Evolutionary conservation across 35 echinoderm and acorn worm genomes (phyloP).

Genomic region (Heliocidaris tuberculata): DNA sequence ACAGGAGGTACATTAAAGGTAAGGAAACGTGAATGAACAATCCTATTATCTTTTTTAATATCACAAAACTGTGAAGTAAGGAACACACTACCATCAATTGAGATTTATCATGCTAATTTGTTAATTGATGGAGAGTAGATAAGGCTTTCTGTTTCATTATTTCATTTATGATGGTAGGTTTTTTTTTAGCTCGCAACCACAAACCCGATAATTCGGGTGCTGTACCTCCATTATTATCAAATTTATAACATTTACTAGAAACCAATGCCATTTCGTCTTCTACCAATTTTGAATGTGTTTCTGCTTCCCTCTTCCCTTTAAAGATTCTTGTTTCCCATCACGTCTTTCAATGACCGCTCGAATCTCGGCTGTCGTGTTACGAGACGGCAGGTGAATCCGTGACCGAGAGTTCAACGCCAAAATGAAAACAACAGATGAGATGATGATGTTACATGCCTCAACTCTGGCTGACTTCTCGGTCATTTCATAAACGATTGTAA

Average conservation of each 20-base stretch:
- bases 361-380: constrained; percentile 3
- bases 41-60: too few relatives aligned
- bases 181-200: too few relatives aligned
- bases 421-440: constrained; percentile 12
- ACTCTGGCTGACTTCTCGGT: background rate
- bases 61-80: too few relatives aligned
- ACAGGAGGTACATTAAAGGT: background rate
- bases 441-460: background rate
- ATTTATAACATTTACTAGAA: background rate
- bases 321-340: background rate
- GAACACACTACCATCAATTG: too few relatives aligned
- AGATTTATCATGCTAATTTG: too few relatives aligned
- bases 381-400: background rate
- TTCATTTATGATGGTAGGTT: too few relatives aligned
- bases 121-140: too few relatives aligned
- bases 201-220: too few relatives aligned
- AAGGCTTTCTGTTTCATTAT: too few relatives aligned
- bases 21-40: too few relatives aligned
- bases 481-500: constrained; percentile 11
- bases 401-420: constrained; percentile 7
- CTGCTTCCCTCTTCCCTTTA: background rate
- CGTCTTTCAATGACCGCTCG: background rate
- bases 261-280: background rate
- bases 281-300: background rate
- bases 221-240: too few relatives aligned